Evolutionary conservation across 2,113 vertebrate genomes (phyloP), one percentile per base, ranked within the genome.

Genomic region (Enhydra lutris): DNA sequence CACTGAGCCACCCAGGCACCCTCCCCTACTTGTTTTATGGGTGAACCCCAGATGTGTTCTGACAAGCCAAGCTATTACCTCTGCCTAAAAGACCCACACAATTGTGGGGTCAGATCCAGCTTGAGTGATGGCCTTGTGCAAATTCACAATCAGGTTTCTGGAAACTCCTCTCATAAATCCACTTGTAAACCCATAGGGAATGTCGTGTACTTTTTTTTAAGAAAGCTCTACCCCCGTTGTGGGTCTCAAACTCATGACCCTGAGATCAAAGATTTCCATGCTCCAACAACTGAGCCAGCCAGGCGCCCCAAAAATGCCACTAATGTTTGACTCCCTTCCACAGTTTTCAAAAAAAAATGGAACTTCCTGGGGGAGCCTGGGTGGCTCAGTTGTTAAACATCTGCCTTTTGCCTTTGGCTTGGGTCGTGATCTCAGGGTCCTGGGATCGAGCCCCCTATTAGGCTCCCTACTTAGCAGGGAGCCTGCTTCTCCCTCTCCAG

Each of bases 321-420:
- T 95, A 17, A n/a, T 57, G n/a, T 79, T 45, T 31, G 74, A 50
- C 10, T 96, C 74, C 91, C 17, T 79, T 45, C 39, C 69, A 92
- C 0, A 18, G 61, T 89, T 96, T 78, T 79, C 55, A 29, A 57
- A 67, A 69, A n/a, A 67, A 18, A 69, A 42, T 4, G n/a, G 21
- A 23, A 59, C 34, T 59, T 92, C 59, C 20, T 52, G 50, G 57
- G 57, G 57, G 57, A 7, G 8, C 21, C 21, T 21, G 57, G 57
- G 57, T 59, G 57, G 21, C 57, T 23, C 57, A 59, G 57, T 59
- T 21, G 2, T 59, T 59, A 59, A 59, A 23, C 7, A 9, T 59
- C 57, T 59, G 23, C 59, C 59, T 61, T 61, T 24, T 61, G 23
- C 59, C 59, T 61, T 61, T 24, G 23, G 23, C 59, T 61, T 4